A percentile compares a stretch with the other conserved stretches of the same genome.
Conservation (phyloP, 2,113 vertebrate genomes). For the Pterocles gutturalis region DNA sequence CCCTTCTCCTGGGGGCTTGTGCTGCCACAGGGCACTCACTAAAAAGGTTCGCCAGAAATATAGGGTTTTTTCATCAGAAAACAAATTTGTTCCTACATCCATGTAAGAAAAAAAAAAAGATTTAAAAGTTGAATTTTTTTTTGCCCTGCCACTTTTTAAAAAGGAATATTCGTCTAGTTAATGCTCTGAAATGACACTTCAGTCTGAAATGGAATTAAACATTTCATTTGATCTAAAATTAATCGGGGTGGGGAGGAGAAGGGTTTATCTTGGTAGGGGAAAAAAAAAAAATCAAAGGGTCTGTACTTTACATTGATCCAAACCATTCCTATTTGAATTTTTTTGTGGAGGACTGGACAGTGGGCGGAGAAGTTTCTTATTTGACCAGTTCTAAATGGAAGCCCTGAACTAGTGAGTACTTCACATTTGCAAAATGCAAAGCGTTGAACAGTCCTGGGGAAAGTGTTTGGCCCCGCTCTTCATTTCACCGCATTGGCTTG, state of each 20-base stretch:
- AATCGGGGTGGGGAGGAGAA: conserved; percentile 4
- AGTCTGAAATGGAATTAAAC: conserved; percentile 35
- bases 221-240: conserved; percentile 60
- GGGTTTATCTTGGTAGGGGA: not conserved
- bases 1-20: not conserved
- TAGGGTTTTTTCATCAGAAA: not conserved
- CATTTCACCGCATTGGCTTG: not conserved
- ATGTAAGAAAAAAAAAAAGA: not conserved
- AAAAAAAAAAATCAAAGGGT: not conserved
- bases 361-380: not conserved
- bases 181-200: conserved; percentile 23
- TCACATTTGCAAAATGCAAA: conserved; percentile 6
- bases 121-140: not conserved
- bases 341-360: not conserved
- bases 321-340: not conserved
- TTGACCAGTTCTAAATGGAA: conserved; percentile 32
- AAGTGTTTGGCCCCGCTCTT: not conserved
- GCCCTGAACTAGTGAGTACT: not conserved
- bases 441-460: not conserved
- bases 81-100: not conserved
- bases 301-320: not conserved
- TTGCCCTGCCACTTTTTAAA: not conserved
- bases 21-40: accelerated
- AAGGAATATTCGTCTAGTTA: conserved; percentile 31
- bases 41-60: accelerated